Evolutionary conservation across 53 echinoderm and acorn worm genomes (phyloP), one percentile per base, ranked within the genome.

Genomic region (Arbacia lixula): DNA sequence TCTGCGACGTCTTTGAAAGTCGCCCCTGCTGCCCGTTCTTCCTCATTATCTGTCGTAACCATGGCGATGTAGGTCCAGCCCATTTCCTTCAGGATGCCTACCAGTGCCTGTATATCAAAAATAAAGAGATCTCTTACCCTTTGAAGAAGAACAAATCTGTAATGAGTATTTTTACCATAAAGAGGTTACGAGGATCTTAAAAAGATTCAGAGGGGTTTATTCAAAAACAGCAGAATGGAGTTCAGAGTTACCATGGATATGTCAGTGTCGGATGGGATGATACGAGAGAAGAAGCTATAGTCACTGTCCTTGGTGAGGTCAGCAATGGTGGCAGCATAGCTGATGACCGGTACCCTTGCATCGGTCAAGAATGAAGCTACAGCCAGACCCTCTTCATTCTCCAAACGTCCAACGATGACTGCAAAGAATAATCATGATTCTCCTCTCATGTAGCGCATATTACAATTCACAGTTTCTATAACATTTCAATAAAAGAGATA

Each of bases 301-400:
- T 80, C 39, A 12, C 52, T 17, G 19, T 73, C 68, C 24, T 78
- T 33, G 4, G 88, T 83, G 31, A 91, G 76, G 11, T 58, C 40
- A n/a, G 93, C 54, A n/a, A 76, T 51, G 40, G 89, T 87, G 27
- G 87, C 89, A 38, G 86, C 86, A 62, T 88, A 94, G 65, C 88
- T 88, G 76, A 94, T 79, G 29, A 86, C 63, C 26, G 94, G 94
- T 1, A 83, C 83, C 80, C 64, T 62, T 24, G 94, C 94, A 60
- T 91, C 91, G 17, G 75, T 86, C 25, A 94, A 42, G 26, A 94
- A 67, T 1, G 89, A 66, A 1, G 87, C 66, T 24, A 84, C 94
- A 27, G 91, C 86, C 54, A 68, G 67, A 1, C 87, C 84, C 10
- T 39, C 53, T 3, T 53, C 84, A 27, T 83, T 87, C 8, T 32